Conservation (phyloP, 37 sponge, comb jelly and placozoan genomes). For the Oopsacas minuta region DNA sequence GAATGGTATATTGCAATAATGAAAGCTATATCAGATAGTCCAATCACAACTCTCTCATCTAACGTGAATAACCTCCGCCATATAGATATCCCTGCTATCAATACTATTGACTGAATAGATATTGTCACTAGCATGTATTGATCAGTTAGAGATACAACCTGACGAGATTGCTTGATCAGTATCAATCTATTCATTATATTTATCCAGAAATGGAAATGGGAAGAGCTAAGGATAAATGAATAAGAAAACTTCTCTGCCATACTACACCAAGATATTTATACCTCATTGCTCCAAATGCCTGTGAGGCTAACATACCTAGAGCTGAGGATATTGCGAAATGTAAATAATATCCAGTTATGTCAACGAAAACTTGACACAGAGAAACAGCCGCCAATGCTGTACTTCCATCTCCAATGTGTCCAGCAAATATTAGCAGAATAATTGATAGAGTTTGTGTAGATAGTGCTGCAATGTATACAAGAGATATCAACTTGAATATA, state of each 20-base stretch:
- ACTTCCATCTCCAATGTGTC: background rate
- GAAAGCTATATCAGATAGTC: background rate
- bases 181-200: background rate
- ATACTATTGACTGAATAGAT: background rate
- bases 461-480: background rate
- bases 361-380: background rate
- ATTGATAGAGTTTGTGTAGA: background rate
- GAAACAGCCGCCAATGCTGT: background rate
- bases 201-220: background rate
- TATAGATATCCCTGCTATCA: background rate
- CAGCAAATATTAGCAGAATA: background rate
- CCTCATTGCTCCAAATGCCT: background rate
- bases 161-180: background rate
- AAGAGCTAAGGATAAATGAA: background rate
- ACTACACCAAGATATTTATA: background rate
- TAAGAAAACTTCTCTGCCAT: background rate
- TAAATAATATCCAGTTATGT: background rate
- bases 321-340: background rate
- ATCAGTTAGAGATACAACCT: background rate
- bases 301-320: background rate
- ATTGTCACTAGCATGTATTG: background rate
- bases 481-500: background rate
- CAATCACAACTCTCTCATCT: background rate
- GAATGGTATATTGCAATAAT: background rate
- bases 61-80: background rate